phyloP scores from a whole-genome alignment of 2,113 vertebrate genomes.

The Lontra canadensis region DNA sequence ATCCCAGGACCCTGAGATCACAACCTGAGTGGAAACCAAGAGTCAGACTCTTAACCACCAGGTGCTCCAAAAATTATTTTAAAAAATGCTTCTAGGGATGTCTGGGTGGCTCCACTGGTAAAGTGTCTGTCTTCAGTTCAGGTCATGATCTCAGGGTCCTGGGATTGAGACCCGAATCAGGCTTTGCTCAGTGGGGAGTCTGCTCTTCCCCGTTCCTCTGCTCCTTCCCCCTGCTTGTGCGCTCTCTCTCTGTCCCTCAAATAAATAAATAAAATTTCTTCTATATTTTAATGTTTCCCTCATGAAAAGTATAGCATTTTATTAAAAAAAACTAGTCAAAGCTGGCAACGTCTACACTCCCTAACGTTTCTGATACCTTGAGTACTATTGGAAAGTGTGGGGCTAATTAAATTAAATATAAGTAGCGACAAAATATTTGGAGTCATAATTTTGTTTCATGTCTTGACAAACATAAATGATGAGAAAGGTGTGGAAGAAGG shows the following conservation, averaged over 20 bases:
- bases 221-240: too few species aligned
- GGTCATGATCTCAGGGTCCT: background rate
- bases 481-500: background rate
- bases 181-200: too few species aligned
- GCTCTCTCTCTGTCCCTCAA: background rate
- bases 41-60: background rate
- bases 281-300: background rate
- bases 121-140: background rate
- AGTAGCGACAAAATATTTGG: background rate
- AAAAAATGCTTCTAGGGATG: too few species aligned
- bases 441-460: constrained; percentile 18
- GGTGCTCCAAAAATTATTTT: too few species aligned
- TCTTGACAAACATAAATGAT: background rate
- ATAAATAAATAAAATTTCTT: background rate
- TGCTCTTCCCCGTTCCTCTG: too few species aligned
- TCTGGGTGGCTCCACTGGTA: background rate
- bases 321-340: background rate
- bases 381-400: background rate
- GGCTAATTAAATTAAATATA: background rate
- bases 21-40: background rate
- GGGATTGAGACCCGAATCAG: too few species aligned
- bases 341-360: background rate
- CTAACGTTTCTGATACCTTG: background rate
- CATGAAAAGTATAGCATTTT: background rate
- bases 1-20: background rate